phyloP scores from a whole-genome alignment of 2,797 vertebrate species.

The Borostomias antarcticus region DNA sequence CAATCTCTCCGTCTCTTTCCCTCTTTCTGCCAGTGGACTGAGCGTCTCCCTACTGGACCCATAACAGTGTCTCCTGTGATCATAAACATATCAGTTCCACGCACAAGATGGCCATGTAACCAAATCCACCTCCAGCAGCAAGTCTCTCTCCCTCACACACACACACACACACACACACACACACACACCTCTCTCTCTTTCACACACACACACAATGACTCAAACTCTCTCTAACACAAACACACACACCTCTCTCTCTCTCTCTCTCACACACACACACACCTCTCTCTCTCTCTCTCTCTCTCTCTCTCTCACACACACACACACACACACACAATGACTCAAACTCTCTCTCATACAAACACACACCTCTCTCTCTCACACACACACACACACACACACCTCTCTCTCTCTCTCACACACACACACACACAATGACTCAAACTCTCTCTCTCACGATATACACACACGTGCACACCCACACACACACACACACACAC shows the following conservation, averaged over 20 bases:
- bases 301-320: no score
- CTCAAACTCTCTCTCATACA: slow-evolving; percentile 11
- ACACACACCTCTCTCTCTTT: neutral
- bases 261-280: no score
- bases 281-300: no score
- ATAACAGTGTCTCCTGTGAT: slow-evolving; percentile 33
- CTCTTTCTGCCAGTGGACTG: slow-evolving; percentile 37
- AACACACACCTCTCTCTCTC: no score
- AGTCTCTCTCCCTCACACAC: slow-evolving; percentile 3
- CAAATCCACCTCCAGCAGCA: slow-evolving; percentile 49
- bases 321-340: neutral
- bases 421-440: no score
- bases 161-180: no score
- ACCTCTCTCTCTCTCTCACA: no score
- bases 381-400: no score
- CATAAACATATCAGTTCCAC: slow-evolving; percentile 46
- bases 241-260: neutral
- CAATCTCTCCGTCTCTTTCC: neutral
- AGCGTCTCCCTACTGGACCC: slow-evolving; percentile 18
- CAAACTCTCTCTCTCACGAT: no score
- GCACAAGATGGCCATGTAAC: slow-evolving; percentile 61
- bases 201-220: no score
- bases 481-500: slow-evolving; percentile 6
- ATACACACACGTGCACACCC: no score
- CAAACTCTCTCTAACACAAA: no score